Base-by-base conservation (phyloP, 2,113 vertebrate genomes). In the Macroglossus sobrinus region DNA sequence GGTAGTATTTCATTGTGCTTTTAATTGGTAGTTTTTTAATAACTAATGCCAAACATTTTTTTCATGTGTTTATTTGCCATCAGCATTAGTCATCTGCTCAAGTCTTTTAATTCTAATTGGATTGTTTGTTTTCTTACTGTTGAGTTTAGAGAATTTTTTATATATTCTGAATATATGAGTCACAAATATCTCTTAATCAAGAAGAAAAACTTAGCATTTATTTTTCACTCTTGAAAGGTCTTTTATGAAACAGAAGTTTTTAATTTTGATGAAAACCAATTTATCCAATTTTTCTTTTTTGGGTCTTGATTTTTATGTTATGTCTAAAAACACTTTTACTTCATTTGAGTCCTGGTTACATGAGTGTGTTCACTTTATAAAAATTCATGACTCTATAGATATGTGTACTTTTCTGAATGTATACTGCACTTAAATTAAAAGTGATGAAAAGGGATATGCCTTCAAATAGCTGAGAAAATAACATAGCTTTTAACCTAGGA, bases 61-160 rank as follows among this genome's bases (percentile, higher is more conserved):
- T 10, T 21, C 38, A 55, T 88, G 22, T 63, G 47, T 87, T 87
- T 74, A 55, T 86, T 71, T 22, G 3, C 66, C 69, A 47, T 72
- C 43, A 71, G 26, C 45, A 28, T 57, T 50, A 59, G 80, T 59
- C 45, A 4, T 53, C 68, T 74, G 22, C 69, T 81, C 12, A 26
- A 75, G 55, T 59, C 18, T 89, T 84, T 69, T 53, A 22, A 85
- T 89, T 74, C 47, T 93, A 40, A 69, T 61, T 75, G 22, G 14
- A 79, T 71, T 45, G 14, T 66, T 89, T 38, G 13, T 55, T 86
- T 84, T 71, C 84, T 93, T 75, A 81, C 10, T 33, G 8, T 74
- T 45, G 40, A 28, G n/a, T 95, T 96, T 89, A 87, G 50, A 82
- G 40, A 87, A 69, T 81, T 68, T 12, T 72, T 74, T 79, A 68